Percentiles rank a stretch among this genome's conserved stretches.
phyloP scores from a whole-genome alignment of 2,113 vertebrate species.

The Vulpes lagopus region DNA sequence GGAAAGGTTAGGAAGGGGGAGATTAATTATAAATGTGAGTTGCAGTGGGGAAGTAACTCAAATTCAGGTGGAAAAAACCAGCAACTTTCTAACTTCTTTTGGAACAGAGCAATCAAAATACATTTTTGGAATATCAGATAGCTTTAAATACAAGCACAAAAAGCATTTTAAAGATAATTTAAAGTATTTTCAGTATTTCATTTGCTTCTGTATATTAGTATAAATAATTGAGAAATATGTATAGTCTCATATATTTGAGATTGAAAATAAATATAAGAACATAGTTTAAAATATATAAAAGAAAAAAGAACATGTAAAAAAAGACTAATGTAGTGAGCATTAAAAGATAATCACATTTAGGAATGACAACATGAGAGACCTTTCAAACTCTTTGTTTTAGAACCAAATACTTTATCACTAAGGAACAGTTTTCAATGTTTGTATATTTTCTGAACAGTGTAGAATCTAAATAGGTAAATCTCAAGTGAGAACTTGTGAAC shows the following conservation, averaged over 20 bases:
- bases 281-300: background rate
- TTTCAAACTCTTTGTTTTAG: background rate
- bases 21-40: background rate
- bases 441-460: background rate
- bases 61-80: background rate
- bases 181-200: background rate
- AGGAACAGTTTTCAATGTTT: background rate
- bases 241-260: conserved; percentile 6
- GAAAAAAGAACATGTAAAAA: background rate
- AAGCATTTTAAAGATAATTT: background rate
- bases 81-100: background rate
- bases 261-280: conserved; percentile 8
- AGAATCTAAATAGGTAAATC: background rate
- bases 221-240: background rate
- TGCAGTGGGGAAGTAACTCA: background rate
- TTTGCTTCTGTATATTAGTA: conserved; percentile 11
- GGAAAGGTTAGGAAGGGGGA: background rate
- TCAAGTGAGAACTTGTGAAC: conserved; percentile 5
- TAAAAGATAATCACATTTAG: background rate
- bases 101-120: background rate
- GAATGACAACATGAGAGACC: background rate
- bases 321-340: background rate
- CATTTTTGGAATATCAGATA: background rate
- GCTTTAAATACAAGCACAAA: conserved; percentile 21
- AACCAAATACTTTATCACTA: background rate